A percentile compares a stretch with the other conserved stretches of the same genome.
Conservation (phyloP, 2,113 vertebrate genomes). For the Sphaerodactylus townsendi region DNA sequence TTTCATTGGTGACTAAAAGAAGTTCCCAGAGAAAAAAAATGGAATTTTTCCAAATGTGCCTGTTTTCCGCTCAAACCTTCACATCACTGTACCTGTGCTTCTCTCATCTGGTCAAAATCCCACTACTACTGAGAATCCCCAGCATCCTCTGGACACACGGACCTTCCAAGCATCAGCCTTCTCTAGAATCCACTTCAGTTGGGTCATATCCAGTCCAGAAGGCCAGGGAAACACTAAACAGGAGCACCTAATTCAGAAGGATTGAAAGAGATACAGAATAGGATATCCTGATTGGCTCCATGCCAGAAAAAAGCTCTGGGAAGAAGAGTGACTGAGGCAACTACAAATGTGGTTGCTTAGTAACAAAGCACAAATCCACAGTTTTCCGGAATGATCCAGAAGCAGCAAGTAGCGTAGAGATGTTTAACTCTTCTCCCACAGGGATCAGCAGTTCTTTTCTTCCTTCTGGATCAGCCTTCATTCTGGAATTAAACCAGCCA, state of each 20-base stretch:
- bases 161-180: neutral
- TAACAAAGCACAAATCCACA: neutral
- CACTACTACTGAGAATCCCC: neutral
- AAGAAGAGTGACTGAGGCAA: neutral
- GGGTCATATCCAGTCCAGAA: neutral
- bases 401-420: neutral
- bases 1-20: no score
- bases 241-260: neutral
- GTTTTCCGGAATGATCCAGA: neutral
- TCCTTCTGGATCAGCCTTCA: neutral
- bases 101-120: neutral
- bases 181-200: neutral
- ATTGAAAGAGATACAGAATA: neutral
- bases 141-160: no score
- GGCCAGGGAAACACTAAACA: neutral
- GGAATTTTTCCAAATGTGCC: no score
- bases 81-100: no score
- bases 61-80: no score
- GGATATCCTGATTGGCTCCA: neutral
- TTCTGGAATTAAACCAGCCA: neutral
- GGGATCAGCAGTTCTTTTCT: neutral
- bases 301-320: neutral
- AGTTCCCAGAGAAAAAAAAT: no score
- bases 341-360: neutral
- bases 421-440: neutral